Base-by-base conservation (phyloP, 2,888 invertebrate genomes). In the Trissolcus japonicus region DNA sequence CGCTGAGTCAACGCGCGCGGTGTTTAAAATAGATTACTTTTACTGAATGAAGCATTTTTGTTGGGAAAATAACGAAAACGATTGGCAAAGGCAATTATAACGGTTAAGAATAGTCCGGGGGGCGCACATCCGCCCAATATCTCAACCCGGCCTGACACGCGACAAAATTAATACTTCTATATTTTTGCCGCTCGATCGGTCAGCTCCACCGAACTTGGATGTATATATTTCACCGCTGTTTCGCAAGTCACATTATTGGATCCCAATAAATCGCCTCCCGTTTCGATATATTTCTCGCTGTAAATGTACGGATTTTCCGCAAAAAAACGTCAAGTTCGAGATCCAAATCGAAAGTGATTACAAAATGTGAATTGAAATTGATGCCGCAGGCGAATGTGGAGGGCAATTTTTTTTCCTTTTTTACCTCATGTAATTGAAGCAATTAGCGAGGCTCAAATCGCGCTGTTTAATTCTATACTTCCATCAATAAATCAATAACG, bases 131-230 rank as follows among this genome's bases (percentile, higher is more conserved):
- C 53, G 60, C 21, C 65, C 41, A 50, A 66, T 73, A 73, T 66
- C 65, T 66, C 66, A 61, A 19, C 11, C n/a, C 25, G 16, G 61
- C 60, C 51, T 48, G 65, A 73, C 73, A 35, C 56, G 56, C 57
- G 56, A 74, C 74, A 67, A 67, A 74, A 74, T 66, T 55, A 66
- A 67, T 73, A 51, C 61, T 72, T 53, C 53, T 21, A 53, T 35
- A 35, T 63, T 71, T 25, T 59, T 59, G 17, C 57, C 48, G 63
- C 17, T 51, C 46, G 56, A 72, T 65, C 59, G 63, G 59, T 48
- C 46, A 35, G 59, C 57, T 59, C 57, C 56, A 57, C 63, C 63
- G 53, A 43, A 63, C 25, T 14, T 50, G 57, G 41, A 1, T 46
- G n/a, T 46, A 35, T 41, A 51, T 62, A 61, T 68, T 62, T 69